Evolutionary conservation across 2,888 invertebrate genomes (phyloP).

Genomic region (Lapara coniferarum): DNA sequence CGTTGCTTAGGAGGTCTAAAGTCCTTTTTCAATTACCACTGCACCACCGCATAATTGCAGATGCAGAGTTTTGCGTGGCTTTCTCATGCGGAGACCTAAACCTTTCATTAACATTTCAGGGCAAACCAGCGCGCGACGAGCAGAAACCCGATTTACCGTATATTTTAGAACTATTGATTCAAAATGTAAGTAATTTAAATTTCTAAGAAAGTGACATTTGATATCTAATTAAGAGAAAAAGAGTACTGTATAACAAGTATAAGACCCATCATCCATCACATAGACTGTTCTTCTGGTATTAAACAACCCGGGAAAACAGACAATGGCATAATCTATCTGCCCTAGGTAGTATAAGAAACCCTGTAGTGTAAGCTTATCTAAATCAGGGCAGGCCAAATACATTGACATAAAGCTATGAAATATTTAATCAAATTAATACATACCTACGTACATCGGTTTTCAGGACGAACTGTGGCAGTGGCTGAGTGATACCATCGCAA

Average conservation of each 20-base stretch:
- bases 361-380: too few relatives aligned
- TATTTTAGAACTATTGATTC: background rate
- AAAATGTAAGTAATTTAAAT: constrained; percentile 11
- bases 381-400: too few relatives aligned
- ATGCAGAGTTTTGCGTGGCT: background rate
- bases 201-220: background rate
- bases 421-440: too few relatives aligned
- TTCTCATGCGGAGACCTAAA: background rate
- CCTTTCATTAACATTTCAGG: background rate
- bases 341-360: too few relatives aligned
- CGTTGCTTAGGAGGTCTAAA: background rate
- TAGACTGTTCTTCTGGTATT: too few relatives aligned
- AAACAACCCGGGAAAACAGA: too few relatives aligned
- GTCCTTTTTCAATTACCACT: too few relatives aligned
- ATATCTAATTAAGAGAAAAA: background rate
- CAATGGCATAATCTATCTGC: too few relatives aligned
- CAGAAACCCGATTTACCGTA: background rate
- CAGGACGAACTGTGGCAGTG: constrained; percentile 9
- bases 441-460: background rate
- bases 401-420: too few relatives aligned
- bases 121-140: background rate
- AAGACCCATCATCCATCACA: too few relatives aligned
- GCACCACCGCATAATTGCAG: background rate
- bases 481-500: background rate
- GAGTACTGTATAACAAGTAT: background rate